Percentiles rank a stretch among this genome's conserved stretches.
Conservation (phyloP, 2,113 vertebrate genomes). For the Labeo catla region DNA sequence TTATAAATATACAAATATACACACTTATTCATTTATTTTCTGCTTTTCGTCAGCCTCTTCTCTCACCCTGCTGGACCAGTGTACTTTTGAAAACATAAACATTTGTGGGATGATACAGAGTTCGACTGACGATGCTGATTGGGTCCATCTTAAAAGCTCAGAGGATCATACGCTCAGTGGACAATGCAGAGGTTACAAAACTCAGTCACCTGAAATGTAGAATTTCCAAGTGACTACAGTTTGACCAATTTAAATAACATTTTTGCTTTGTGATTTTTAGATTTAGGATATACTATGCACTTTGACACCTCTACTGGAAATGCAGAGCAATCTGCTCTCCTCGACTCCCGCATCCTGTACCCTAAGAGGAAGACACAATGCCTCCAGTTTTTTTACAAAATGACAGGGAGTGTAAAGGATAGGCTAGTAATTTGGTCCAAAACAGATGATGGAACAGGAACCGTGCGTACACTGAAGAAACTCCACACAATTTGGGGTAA, state of each 20-base stretch:
- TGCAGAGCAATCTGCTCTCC: slow-evolving; percentile 76
- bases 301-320: slow-evolving; percentile 76
- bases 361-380: slow-evolving; percentile 87
- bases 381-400: slow-evolving; percentile 92
- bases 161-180: slow-evolving; percentile 83
- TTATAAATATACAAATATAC: not conserved
- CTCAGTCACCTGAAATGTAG: not conserved
- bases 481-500: slow-evolving; percentile 83
- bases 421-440: slow-evolving; percentile 84
- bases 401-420: slow-evolving; percentile 81
- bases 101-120: slow-evolving; percentile 93
- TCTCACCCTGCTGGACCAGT: slow-evolving; percentile 88
- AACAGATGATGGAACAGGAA: slow-evolving; percentile 84
- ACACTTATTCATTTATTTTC: not conserved
- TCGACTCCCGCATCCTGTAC: slow-evolving; percentile 89
- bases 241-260: not conserved
- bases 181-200: slow-evolving; percentile 78
- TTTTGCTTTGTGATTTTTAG: slow-evolving; percentile 62
- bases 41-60: slow-evolving; percentile 4
- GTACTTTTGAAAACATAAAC: slow-evolving; percentile 84
- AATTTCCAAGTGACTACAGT: not conserved
- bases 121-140: slow-evolving; percentile 77
- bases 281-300: slow-evolving; percentile 85
- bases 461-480: slow-evolving; percentile 79
- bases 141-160: slow-evolving; percentile 74